Evolutionary conservation across 1,140 invertebrate genomes (phyloP).

Genomic region (Octopus sinensis): DNA sequence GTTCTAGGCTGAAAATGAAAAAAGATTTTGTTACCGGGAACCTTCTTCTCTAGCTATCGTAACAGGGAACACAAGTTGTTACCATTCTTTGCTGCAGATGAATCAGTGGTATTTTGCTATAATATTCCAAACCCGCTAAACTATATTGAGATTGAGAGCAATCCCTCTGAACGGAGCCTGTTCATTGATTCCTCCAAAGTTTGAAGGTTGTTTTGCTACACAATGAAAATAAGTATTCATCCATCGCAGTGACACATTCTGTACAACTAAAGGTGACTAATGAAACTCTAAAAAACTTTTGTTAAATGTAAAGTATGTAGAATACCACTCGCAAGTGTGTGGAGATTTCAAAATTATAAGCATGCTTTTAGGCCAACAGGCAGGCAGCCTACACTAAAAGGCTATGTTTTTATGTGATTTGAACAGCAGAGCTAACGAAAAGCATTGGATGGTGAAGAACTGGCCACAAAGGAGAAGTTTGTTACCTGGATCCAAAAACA

Average conservation of each 20-base stretch:
- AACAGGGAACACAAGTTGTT: slow-evolving; percentile 1
- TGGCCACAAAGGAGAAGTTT: background rate
- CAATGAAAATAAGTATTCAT: background rate
- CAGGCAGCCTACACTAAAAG: background rate
- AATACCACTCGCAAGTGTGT: background rate
- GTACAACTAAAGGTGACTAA: background rate
- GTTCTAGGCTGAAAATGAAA: background rate
- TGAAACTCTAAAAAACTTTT: background rate
- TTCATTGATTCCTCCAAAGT: slow-evolving; percentile 2
- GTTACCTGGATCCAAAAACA: background rate
- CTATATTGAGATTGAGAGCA: background rate
- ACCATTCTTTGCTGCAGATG: background rate
- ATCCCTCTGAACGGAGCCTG: background rate
- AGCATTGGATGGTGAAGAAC: background rate
- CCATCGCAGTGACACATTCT: background rate
- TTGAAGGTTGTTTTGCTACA: background rate
- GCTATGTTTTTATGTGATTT: background rate
- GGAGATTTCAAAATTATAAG: too few species aligned
- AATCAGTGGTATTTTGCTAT: background rate
- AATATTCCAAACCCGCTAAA: background rate
- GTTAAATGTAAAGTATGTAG: background rate
- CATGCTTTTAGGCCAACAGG: background rate
- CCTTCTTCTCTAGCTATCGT: background rate
- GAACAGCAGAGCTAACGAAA: background rate
- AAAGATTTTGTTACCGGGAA: background rate